Conservation (phyloP, 2,888 invertebrate species). For the Horisme vitalbata region DNA sequence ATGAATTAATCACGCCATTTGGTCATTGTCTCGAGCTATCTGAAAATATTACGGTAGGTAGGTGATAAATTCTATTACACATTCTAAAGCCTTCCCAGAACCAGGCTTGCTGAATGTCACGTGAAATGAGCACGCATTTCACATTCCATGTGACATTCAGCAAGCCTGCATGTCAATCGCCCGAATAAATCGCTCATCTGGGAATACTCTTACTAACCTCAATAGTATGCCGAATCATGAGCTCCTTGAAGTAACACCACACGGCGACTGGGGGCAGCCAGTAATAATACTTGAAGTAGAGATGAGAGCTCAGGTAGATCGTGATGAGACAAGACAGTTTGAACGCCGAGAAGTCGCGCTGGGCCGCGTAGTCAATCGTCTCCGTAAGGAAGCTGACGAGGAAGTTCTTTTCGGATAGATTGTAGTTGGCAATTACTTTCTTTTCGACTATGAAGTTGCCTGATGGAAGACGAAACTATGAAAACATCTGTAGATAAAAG, state of each 20-base stretch:
- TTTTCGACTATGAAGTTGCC: conserved; percentile 58
- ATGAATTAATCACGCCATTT: too few relatives aligned
- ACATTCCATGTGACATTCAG: too few relatives aligned
- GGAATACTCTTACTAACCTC: conserved; percentile 48
- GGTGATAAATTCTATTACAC: too few relatives aligned
- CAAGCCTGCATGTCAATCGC: too few relatives aligned
- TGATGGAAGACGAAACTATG: conserved; percentile 31
- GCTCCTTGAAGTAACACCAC: conserved; percentile 68
- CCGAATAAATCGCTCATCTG: too few relatives aligned
- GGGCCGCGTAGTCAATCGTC: conserved; percentile 62
- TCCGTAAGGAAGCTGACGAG: conserved; percentile 54
- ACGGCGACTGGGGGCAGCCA: conserved; percentile 58
- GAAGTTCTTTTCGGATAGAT: conserved; percentile 57
- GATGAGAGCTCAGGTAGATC: conserved; percentile 59
- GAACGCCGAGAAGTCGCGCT: conserved; percentile 52
- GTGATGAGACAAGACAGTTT: conserved; percentile 62
- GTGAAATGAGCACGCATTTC: too few relatives aligned
- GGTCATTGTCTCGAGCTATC: too few relatives aligned
- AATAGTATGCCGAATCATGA: conserved; percentile 67
- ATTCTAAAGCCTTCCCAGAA: too few relatives aligned
- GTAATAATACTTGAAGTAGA: conserved; percentile 66
- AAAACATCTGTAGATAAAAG: too few relatives aligned
- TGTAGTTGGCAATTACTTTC: conserved; percentile 52
- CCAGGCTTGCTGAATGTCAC: too few relatives aligned
- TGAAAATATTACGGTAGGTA: too few relatives aligned